Base-by-base conservation (phyloP, 2,113 vertebrate species). In the Strix aluco region DNA sequence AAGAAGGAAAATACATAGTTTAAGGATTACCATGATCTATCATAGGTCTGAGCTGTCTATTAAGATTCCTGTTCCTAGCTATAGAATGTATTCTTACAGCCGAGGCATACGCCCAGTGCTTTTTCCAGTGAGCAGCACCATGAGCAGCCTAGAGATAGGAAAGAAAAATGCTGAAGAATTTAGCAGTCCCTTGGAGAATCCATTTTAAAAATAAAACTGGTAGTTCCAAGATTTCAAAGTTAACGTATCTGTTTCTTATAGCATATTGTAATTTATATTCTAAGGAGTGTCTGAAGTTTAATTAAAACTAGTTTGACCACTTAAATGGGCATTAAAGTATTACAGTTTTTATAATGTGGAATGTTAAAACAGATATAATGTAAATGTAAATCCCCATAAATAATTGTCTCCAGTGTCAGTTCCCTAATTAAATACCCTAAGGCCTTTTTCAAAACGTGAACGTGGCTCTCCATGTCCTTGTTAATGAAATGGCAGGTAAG, bases 91-190 rank as follows among this genome's bases (percentile, higher is more conserved):
- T 91, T 46, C 25, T 88, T 81, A 14, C 34, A 63, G 25, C 16
- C 1, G 4, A 2, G 6, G 11, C 7, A 1, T 57, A 46, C 5
- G 4, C 4, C 3, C 67, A 49, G 11, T 46, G 23, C 4, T 61
- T 71, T 78, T 90, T 85, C 16, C 32, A n/a, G 32, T 2, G 21
- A 69, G 21, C 8, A 79, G 38, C n/a, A 44, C 16, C 5, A 18
- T 19, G 14, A 71, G 52, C 54, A 85, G 47, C 16, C 38, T 69
- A 57, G 42, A 88, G 32, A 66, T 40, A 15, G 32, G 67, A 38
- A 85, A 49, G 15, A 73, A 63, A 87, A 82, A 49, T 42, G 11
- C 7, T 20, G 42, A 93, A 77, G 25, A 91, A 49, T 61, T 72
- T 92, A 65, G 22, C 9, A 74, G 17, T 69, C 23, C 44, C 15